These are phyloP conservation scores for Dascillus cervinus DNA, from an alignment of 2,888 invertebrate species.

Conservation along the genomic window DNA sequence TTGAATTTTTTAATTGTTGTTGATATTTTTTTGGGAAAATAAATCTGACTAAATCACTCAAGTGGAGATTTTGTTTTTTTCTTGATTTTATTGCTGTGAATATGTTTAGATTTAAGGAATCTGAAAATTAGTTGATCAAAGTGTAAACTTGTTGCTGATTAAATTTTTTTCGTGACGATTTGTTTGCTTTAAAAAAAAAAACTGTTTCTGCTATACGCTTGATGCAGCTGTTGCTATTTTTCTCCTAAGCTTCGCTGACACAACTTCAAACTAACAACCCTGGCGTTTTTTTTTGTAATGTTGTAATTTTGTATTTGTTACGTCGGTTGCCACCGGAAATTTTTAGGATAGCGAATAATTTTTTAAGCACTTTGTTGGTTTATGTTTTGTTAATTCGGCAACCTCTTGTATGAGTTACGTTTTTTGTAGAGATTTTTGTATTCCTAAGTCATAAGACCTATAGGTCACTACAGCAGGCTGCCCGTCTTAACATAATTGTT, in stretches of 20 bases:
- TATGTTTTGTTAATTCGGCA: slow-evolving; percentile 33
- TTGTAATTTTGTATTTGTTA: slow-evolving; percentile 31
- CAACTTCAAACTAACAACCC: slow-evolving; percentile 31
- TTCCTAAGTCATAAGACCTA: slow-evolving; percentile 14
- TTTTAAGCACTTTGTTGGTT: slow-evolving; percentile 34
- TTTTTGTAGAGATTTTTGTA: too few relatives aligned
- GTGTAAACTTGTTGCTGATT: too few relatives aligned
- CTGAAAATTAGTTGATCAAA: too few relatives aligned
- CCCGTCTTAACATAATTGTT: slow-evolving; percentile 41
- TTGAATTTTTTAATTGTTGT: too few relatives aligned
- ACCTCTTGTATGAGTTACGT: slow-evolving; percentile 24
- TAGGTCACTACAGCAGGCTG: slow-evolving; percentile 32
- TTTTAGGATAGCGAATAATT: slow-evolving; percentile 25
- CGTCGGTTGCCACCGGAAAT: slow-evolving; percentile 33
- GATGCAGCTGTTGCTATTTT: slow-evolving; percentile 31
- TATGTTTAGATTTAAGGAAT: too few relatives aligned
- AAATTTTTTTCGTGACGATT: too few relatives aligned
- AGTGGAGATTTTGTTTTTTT: too few relatives aligned
- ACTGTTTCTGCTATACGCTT: slow-evolving; percentile 18
- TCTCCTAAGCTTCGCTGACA: slow-evolving; percentile 35
- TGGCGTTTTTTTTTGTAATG: slow-evolving; percentile 23
- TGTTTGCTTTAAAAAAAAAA: too few relatives aligned
- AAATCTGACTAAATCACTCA: too few relatives aligned
- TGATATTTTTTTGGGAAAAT: too few relatives aligned
- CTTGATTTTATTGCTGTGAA: too few relatives aligned